Percentiles rank a stretch among this genome's conserved stretches.
Conservation (phyloP, 92 coral and sea anemone genomes). For the Actinostola sp. region DNA sequence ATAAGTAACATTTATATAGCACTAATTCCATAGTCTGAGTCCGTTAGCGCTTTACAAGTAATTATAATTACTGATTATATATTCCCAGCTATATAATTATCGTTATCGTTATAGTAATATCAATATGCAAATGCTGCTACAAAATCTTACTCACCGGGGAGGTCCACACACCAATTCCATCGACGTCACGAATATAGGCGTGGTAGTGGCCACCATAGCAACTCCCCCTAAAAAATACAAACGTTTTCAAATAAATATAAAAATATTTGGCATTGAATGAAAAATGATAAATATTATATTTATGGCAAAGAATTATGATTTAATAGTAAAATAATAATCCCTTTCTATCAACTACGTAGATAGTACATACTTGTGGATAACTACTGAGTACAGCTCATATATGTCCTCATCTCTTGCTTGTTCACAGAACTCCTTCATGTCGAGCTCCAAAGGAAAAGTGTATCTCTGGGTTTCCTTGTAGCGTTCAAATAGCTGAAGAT, state of each 20-base stretch:
- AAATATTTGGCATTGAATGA: no score
- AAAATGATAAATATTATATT: no score
- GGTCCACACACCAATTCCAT: constrained; percentile 66
- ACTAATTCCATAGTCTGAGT: no score
- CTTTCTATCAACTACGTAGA: neutral
- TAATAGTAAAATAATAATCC: no score
- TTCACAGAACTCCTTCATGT: constrained; percentile 75
- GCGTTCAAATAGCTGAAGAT: constrained; percentile 63
- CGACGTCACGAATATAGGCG: constrained; percentile 71
- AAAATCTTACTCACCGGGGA: constrained; percentile 62
- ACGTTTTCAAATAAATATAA: constrained; percentile 8
- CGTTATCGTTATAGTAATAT: no score
- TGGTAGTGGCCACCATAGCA: constrained; percentile 92
- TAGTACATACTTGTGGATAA: constrained; percentile 68
- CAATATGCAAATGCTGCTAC: no score
- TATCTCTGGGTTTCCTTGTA: constrained; percentile 76
- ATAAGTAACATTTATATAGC: no score
- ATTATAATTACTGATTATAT: no score
- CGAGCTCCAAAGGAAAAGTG: constrained; percentile 67
- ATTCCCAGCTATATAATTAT: no score
- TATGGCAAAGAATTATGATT: no score
- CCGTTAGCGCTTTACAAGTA: no score
- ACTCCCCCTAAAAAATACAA: constrained; percentile 87
- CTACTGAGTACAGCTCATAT: constrained; percentile 77
- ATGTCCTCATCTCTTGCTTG: constrained; percentile 35